These are phyloP conservation scores for Plutomurus gul DNA, from an alignment of 1,140 invertebrate genomes.

Conservation along the genomic window DNA sequence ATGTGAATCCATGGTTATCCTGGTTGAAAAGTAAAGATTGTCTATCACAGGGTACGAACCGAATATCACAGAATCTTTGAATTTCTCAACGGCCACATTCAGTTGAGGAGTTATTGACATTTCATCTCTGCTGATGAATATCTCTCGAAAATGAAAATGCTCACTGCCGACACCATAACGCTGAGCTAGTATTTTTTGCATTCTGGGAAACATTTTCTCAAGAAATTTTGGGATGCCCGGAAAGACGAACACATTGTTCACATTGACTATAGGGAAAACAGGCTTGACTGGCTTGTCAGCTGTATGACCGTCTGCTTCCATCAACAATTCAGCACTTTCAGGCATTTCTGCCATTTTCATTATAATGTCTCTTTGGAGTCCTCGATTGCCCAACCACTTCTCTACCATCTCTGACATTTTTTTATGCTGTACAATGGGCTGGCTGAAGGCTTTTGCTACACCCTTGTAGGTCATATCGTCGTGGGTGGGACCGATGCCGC, in stretches of 20 bases:
- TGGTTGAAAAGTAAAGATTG: slow-evolving; percentile 59
- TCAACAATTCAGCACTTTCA: slow-evolving; percentile 55
- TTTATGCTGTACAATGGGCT: slow-evolving; percentile 64
- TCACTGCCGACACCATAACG: slow-evolving; percentile 53
- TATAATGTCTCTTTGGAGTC: slow-evolving; percentile 31
- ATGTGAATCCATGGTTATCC: slow-evolving; percentile 61
- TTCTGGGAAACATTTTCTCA: slow-evolving; percentile 51
- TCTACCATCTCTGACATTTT: slow-evolving; percentile 65
- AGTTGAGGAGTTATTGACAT: slow-evolving; percentile 63
- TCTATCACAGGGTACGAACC: slow-evolving; percentile 71
- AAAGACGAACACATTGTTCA: slow-evolving; percentile 77
- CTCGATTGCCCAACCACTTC: slow-evolving; percentile 43
- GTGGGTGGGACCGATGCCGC: slow-evolving; percentile 82
- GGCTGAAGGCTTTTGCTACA: slow-evolving; percentile 72
- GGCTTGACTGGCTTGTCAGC: slow-evolving; percentile 45
- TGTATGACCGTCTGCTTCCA: slow-evolving; percentile 52
- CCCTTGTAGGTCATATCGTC: slow-evolving; percentile 83
- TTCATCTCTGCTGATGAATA: slow-evolving; percentile 66
- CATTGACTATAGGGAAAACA: slow-evolving; percentile 68
- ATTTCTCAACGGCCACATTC: slow-evolving; percentile 62
- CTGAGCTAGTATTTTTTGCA: slow-evolving; percentile 55
- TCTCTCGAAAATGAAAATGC: slow-evolving; percentile 57
- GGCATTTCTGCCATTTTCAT: slow-evolving; percentile 63
- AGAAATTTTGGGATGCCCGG: slow-evolving; percentile 64
- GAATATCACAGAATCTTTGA: slow-evolving; percentile 63